phyloP scores from a whole-genome alignment of 2,113 vertebrate genomes.

The Tricholaema leucomelas region DNA sequence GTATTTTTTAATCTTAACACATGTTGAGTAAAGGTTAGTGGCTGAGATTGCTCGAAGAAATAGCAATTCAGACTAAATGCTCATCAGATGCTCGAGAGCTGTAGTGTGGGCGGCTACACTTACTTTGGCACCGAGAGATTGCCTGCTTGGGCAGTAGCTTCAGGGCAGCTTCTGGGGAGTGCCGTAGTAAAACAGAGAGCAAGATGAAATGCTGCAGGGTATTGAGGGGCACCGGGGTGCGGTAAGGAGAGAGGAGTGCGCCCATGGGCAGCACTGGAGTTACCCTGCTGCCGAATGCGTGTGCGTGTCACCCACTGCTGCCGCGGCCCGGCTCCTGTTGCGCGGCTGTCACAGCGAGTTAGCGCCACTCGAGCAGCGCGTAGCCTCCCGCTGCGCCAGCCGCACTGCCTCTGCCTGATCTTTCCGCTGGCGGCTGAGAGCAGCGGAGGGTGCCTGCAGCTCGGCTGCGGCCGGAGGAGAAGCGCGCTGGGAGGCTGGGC shows the following conservation, averaged over 20 bases:
- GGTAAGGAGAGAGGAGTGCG: background rate
- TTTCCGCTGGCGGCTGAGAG: conserved; percentile 24
- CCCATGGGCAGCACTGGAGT: background rate
- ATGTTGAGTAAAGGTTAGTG: background rate
- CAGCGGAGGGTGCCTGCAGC: background rate
- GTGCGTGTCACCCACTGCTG: background rate
- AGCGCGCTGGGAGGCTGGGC: background rate
- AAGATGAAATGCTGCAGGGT: background rate
- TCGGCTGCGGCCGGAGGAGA: background rate
- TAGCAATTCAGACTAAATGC: background rate
- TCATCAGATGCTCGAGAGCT: background rate
- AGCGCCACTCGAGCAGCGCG: background rate
- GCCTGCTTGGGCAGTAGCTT: background rate
- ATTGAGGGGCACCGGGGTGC: background rate
- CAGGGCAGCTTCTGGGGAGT: background rate
- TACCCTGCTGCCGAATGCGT: background rate
- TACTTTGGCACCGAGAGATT: background rate
- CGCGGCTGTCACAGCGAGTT: conserved; percentile 39
- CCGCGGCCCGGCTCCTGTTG: background rate
- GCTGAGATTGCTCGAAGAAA: background rate
- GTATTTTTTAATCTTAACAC: background rate
- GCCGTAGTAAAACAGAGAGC: background rate
- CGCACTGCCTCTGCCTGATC: conserved; percentile 30
- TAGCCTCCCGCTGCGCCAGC: background rate
- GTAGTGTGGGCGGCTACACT: background rate